Evolutionary conservation across 64 coral and sea anemone genomes (phyloP).

Genomic region (Anthopleura sola): DNA sequence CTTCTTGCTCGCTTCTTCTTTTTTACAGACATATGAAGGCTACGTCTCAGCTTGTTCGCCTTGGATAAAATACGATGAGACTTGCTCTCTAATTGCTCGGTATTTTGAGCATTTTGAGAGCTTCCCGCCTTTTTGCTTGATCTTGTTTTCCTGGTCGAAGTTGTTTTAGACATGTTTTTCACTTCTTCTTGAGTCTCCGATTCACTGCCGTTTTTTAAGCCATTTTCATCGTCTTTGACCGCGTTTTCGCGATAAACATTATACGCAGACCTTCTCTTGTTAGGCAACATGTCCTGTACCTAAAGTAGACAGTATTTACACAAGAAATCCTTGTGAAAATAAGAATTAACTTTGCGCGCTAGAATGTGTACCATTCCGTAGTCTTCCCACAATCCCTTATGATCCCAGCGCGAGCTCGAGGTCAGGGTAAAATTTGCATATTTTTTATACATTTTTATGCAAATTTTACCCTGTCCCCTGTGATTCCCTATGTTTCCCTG

Average conservation of each 20-base stretch:
- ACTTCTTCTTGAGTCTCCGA: background rate
- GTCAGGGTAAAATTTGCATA: no score
- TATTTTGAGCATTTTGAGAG: background rate
- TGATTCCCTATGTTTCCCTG: no score
- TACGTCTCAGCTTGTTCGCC: constrained; percentile 75
- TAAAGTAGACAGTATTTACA: background rate
- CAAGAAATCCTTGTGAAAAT: constrained; percentile 6
- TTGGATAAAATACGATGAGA: constrained; percentile 53
- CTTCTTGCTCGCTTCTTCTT: constrained; percentile 63
- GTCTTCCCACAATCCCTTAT: no score
- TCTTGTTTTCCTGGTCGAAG: constrained; percentile 18
- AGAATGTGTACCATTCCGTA: no score
- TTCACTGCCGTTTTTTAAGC: constrained; percentile 27
- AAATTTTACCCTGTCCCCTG: no score
- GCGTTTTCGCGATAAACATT: constrained; percentile 14
- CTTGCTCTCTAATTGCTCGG: constrained; percentile 22
- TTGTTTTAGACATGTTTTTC: constrained; percentile 40
- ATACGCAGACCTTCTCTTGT: constrained; percentile 29
- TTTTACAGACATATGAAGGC: constrained; percentile 65
- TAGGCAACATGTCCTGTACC: background rate
- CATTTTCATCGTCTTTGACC: background rate
- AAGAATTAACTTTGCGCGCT: background rate
- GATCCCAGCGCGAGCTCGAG: no score
- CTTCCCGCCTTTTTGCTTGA: constrained; percentile 11
- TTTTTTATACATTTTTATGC: no score